These are phyloP conservation scores for Nesidiocoris tenuis DNA, from an alignment of 2,888 invertebrate species.

Conservation along the genomic window DNA sequence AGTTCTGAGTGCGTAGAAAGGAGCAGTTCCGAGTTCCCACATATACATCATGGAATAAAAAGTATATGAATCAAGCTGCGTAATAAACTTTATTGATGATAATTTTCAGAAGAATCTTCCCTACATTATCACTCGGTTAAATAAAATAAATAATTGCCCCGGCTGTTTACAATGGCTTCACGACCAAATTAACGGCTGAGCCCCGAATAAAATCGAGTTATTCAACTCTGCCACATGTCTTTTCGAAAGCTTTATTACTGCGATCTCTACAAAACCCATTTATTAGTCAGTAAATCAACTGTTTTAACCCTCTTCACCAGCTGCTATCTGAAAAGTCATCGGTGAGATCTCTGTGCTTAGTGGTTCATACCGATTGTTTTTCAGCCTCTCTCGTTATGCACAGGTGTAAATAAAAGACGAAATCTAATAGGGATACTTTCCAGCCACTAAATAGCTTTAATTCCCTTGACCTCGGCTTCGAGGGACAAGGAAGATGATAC, in stretches of 20 bases:
- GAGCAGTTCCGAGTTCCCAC: no score
- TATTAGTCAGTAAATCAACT: slow-evolving; percentile 35
- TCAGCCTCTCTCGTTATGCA: not conserved
- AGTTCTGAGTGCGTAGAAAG: no score
- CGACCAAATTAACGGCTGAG: not conserved
- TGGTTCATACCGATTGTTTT: slow-evolving; percentile 36
- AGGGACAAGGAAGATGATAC: not conserved
- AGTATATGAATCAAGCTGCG: no score
- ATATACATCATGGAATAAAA: no score
- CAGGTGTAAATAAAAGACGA: slow-evolving; percentile 8
- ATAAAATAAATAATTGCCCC: not conserved
- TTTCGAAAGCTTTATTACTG: slow-evolving; percentile 36
- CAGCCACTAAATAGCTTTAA: slow-evolving; percentile 37
- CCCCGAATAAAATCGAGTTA: slow-evolving; percentile 7
- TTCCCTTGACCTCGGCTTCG: slow-evolving; percentile 14
- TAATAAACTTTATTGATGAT: not conserved
- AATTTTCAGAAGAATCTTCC: not conserved
- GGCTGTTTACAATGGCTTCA: not conserved
- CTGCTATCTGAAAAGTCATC: slow-evolving; percentile 36
- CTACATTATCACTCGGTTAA: not conserved
- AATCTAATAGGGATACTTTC: slow-evolving; percentile 10
- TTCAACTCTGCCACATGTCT: slow-evolving; percentile 14
- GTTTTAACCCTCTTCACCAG: slow-evolving; percentile 22
- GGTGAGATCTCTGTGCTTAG: slow-evolving; percentile 28
- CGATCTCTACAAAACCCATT: slow-evolving; percentile 36